Conservation (phyloP, 2,113 vertebrate species). For the Pachyramphus minor region DNA sequence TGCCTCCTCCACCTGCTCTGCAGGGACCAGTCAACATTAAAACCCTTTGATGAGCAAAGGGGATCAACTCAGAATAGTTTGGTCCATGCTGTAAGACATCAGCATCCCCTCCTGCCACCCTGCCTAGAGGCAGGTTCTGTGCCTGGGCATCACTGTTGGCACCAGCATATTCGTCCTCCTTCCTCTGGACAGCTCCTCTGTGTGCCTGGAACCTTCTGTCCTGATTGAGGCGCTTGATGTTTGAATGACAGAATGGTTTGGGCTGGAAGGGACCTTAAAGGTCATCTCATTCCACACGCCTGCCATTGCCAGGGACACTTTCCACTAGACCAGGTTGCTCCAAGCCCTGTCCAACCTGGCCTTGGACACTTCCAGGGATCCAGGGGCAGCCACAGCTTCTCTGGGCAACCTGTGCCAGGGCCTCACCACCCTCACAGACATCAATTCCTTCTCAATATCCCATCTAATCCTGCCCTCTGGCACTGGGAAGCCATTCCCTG, state of each 20-base stretch:
- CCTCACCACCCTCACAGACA: rapidly evolving
- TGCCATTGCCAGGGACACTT: background rate
- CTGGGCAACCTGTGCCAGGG: background rate
- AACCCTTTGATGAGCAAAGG: rapidly evolving
- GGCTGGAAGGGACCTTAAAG: rapidly evolving
- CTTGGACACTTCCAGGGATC: background rate
- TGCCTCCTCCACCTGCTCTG: too few relatives aligned
- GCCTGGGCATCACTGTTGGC: background rate
- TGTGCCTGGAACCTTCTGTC: background rate
- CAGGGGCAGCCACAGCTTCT: background rate
- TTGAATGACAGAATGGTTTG: background rate
- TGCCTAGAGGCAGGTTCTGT: background rate
- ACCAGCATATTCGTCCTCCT: background rate
- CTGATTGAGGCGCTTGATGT: background rate
- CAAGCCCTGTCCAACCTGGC: rapidly evolving
- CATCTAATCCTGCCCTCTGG: background rate
- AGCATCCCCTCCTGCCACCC: background rate
- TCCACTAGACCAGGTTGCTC: rapidly evolving
- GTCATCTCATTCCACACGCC: rapidly evolving
- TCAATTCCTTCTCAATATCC: rapidly evolving
- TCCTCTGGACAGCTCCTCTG: background rate
- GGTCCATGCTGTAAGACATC: rapidly evolving
- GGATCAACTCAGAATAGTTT: background rate
- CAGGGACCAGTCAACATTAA: rapidly evolving
- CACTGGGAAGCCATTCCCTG: background rate